A percentile compares a stretch with the other conserved stretches of the same genome.
Evolutionary conservation across 2,113 vertebrate species (phyloP).

Genomic region (Orientallactaga bullata): DNA sequence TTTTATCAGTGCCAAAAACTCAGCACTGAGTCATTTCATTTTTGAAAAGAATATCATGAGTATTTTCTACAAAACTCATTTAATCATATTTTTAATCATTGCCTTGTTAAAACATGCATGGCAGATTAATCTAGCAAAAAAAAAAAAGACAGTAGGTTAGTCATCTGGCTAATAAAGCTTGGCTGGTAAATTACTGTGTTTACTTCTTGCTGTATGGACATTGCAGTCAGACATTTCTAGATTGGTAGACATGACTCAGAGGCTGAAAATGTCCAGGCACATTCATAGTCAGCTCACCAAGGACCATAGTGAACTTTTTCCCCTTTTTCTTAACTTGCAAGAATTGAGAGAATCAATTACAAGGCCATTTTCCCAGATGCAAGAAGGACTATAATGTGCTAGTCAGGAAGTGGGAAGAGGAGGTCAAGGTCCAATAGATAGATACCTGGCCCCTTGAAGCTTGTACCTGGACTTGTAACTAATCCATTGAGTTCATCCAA

Average conservation of each 20-base stretch:
- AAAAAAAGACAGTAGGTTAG: background rate
- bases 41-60: conserved; percentile 50
- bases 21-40: conserved; percentile 55
- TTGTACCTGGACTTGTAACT: background rate
- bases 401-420: background rate
- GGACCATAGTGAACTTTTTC: background rate
- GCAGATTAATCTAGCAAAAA: conserved; percentile 57
- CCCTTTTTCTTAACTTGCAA: background rate
- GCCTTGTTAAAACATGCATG: conserved; percentile 41
- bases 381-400: background rate
- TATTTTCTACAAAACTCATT: conserved; percentile 62
- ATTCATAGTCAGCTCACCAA: conserved; percentile 46
- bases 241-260: conserved; percentile 59
- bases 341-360: background rate
- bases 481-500: background rate
- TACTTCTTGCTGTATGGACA: background rate
- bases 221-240: conserved; percentile 12
- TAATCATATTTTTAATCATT: conserved; percentile 58
- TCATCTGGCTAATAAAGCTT: conserved; percentile 47
- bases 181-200: conserved; percentile 6
- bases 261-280: conserved; percentile 51
- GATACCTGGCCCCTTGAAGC: background rate
- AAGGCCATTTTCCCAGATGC: background rate
- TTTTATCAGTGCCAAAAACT: conserved; percentile 34
- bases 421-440: background rate